A percentile compares a stretch with the other conserved stretches of the same genome.
phyloP scores from a whole-genome alignment of 1,140 invertebrate genomes.

The Tetragnatha versicolor region DNA sequence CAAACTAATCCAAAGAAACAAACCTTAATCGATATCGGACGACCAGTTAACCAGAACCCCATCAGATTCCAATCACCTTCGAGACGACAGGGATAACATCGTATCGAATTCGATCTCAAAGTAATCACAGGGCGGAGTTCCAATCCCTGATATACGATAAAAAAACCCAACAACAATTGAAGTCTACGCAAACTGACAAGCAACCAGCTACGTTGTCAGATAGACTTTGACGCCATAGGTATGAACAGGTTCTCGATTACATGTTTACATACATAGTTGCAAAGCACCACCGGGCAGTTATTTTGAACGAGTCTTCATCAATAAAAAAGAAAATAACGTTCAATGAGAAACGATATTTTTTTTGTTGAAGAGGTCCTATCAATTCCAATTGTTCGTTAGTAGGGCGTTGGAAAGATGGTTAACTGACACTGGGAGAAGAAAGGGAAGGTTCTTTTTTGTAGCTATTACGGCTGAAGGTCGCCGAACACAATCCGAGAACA shows the following conservation, averaged over 20 bases:
- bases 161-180: too few relatives aligned
- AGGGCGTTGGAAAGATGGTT: conserved; percentile 9
- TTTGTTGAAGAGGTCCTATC: not conserved
- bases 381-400: conserved; percentile 6
- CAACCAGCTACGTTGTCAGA: too few relatives aligned
- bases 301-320: not conserved
- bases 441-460: not conserved
- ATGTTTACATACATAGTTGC: not conserved
- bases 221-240: too few relatives aligned
- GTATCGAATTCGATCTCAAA: too few relatives aligned
- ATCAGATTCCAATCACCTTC: too few relatives aligned
- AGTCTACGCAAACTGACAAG: too few relatives aligned
- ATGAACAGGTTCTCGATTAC: not conserved
- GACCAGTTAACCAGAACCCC: too few relatives aligned
- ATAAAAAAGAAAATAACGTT: not conserved
- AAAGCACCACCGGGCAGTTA: not conserved
- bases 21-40: too few relatives aligned
- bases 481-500: conserved; percentile 9
- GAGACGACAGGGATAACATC: too few relatives aligned
- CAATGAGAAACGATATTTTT: not conserved
- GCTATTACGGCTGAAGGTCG: conserved; percentile 3
- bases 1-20: too few relatives aligned
- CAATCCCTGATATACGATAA: too few relatives aligned
- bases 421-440: not conserved
- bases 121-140: too few relatives aligned